phyloP scores from a whole-genome alignment of 2,797 vertebrate species.

The Rhabdophis nuchalis region DNA sequence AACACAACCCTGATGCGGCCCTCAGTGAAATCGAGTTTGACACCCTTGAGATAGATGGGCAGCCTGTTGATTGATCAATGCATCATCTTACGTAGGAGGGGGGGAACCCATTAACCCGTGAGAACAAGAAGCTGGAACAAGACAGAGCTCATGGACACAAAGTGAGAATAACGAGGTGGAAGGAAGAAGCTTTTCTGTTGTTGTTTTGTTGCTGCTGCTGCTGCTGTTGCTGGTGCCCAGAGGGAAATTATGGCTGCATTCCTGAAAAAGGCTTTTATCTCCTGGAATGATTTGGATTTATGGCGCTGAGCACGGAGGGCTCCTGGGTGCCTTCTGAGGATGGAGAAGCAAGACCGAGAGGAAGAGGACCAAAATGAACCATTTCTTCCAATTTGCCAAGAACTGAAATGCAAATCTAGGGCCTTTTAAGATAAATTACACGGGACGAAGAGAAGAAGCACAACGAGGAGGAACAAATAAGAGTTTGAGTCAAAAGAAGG shows the following conservation, averaged over 20 bases:
- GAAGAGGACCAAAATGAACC: slow-evolving; percentile 23
- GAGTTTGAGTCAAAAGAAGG: neutral
- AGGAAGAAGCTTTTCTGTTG: slow-evolving; percentile 34
- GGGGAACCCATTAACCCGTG: neutral
- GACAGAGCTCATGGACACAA: slow-evolving; percentile 8
- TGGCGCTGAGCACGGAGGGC: slow-evolving; percentile 35
- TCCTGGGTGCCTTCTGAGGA: neutral
- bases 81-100: slow-evolving; percentile 9
- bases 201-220: slow-evolving; percentile 27
- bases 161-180: slow-evolving; percentile 3
- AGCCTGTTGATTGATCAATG: neutral
- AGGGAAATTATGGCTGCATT: slow-evolving; percentile 49
- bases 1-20: too few relatives aligned
- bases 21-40: too few relatives aligned
- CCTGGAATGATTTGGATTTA: slow-evolving; percentile 47
- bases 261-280: slow-evolving; percentile 60
- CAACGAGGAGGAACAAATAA: neutral
- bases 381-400: slow-evolving; percentile 40
- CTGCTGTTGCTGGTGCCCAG: slow-evolving; percentile 2
- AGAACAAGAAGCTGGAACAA: neutral
- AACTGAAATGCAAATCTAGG: slow-evolving; percentile 12
- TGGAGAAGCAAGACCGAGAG: slow-evolving; percentile 17
- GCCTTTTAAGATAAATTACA: neutral
- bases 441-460: neutral
- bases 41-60: neutral